A percentile compares a stretch with the other conserved stretches of the same genome.
Conservation (phyloP, 2,888 invertebrate species). For the Drosophila anceps region DNA sequence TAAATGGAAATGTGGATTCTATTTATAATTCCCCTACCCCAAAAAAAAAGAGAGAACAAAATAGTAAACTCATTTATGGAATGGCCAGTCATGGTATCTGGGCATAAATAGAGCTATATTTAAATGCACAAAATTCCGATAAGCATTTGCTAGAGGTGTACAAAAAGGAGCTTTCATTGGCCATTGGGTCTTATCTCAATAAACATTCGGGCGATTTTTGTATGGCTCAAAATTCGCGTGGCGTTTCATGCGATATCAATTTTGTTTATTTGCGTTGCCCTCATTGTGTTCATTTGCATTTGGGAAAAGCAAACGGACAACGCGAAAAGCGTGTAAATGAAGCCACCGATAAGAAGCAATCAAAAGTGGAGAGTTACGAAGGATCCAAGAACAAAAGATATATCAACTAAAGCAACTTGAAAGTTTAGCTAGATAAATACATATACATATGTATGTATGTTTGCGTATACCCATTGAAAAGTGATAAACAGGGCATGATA, state of each 20-base stretch:
- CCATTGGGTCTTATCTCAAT: constrained; percentile 30
- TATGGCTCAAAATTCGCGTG: constrained; percentile 18
- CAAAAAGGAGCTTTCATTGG: constrained; percentile 14
- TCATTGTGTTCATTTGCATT: neutral
- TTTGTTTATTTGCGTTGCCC: constrained; percentile 16
- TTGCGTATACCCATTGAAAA: neutral
- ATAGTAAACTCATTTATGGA: neutral
- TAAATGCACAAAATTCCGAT: constrained; percentile 17
- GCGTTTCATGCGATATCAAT: constrained; percentile 24
- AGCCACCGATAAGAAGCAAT: constrained; percentile 8
- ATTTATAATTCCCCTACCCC: neutral
- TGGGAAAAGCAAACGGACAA: constrained; percentile 1
- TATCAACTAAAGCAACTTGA: neutral
- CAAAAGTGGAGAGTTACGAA: constrained; percentile 10
- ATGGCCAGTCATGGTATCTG: neutral
- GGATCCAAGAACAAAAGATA: neutral
- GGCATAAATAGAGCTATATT: constrained; percentile 3
- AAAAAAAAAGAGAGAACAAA: neutral
- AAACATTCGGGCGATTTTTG: constrained; percentile 17
- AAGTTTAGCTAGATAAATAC: neutral
- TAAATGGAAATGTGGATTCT: neutral
- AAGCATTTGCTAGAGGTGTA: constrained; percentile 13
- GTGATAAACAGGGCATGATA: neutral
- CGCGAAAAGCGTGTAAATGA: constrained; percentile 11
- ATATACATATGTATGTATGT: too few relatives aligned